Evolutionary conservation across 1,140 invertebrate species (phyloP).

Genomic region (Anagrus nilaparvatae): DNA sequence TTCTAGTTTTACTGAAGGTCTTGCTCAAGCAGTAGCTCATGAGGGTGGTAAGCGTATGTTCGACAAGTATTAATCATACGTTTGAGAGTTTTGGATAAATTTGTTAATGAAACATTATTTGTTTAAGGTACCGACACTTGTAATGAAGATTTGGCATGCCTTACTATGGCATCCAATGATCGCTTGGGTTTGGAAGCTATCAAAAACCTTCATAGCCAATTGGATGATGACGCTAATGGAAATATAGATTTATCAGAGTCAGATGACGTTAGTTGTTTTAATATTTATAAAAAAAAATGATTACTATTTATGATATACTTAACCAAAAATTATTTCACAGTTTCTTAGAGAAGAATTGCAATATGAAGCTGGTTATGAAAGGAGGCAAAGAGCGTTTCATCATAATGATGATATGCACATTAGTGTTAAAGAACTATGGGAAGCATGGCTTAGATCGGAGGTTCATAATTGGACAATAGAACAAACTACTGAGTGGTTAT

Average conservation of each 20-base stretch:
- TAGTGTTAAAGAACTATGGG: conserved; percentile 89
- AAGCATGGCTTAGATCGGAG: conserved; percentile 84
- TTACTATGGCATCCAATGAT: conserved; percentile 63
- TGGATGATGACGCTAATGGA: conserved; percentile 91
- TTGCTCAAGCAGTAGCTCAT: conserved; percentile 37
- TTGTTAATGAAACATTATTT: conserved; percentile 9
- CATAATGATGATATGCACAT: conserved; percentile 93
- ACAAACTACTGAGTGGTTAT: conserved; percentile 88
- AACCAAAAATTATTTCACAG: conserved; percentile 44
- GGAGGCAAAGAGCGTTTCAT: conserved; percentile 84
- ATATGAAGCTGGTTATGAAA: conserved; percentile 85
- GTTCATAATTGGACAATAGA: conserved; percentile 97
- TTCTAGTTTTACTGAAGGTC: conserved; percentile 32
- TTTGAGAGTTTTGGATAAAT: conserved; percentile 14
- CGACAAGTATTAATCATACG: not conserved
- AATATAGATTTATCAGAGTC: conserved; percentile 90
- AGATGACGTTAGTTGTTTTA: conserved; percentile 67
- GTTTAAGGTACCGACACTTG: conserved; percentile 39
- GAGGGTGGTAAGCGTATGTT: conserved; percentile 29
- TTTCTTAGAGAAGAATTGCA: conserved; percentile 90
- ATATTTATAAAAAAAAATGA: not conserved
- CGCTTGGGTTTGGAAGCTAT: conserved; percentile 81
- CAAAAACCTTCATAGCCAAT: conserved; percentile 70
- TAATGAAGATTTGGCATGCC: conserved; percentile 62
- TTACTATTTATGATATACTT: conserved; percentile 12